Conservation (phyloP, 2,113 vertebrate genomes). For the Uria lomvia region DNA sequence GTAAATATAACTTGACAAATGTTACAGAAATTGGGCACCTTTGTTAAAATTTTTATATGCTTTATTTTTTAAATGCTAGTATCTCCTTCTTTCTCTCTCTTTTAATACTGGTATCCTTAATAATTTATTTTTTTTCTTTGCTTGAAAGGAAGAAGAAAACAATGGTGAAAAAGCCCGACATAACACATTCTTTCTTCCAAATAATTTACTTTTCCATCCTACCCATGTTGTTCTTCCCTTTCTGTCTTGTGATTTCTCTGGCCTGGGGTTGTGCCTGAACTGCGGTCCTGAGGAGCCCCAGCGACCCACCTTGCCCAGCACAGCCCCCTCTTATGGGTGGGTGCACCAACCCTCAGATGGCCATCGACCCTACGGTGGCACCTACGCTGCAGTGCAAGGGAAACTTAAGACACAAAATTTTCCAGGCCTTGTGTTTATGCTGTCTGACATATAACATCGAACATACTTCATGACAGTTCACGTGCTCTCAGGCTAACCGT, state of each 20-base stretch:
- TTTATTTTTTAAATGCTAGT: not conserved
- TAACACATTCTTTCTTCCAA: not conserved
- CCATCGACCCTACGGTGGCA: fast-evolving
- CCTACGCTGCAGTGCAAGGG: not conserved
- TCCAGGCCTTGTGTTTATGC: not conserved
- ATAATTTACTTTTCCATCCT: not conserved
- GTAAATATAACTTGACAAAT: not conserved
- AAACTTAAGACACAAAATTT: not conserved
- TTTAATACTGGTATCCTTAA: not conserved
- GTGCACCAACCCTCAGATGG: not conserved
- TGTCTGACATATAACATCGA: not conserved
- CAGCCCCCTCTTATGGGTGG: fast-evolving
- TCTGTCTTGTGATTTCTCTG: not conserved
- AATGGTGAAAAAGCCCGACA: not conserved
- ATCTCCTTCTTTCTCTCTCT: not conserved
- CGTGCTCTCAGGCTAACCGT: fast-evolving
- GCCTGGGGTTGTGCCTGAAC: not conserved
- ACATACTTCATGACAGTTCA: fast-evolving
- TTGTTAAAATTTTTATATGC: not conserved
- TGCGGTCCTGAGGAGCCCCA: not conserved
- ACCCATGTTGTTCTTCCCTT: not conserved
- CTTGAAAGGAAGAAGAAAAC: not conserved
- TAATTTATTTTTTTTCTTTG: not conserved
- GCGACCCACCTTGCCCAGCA: not conserved
- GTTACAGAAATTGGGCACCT: not conserved